Conservation (phyloP, 2,797 vertebrate genomes). For the Myotis daubentonii region DNA sequence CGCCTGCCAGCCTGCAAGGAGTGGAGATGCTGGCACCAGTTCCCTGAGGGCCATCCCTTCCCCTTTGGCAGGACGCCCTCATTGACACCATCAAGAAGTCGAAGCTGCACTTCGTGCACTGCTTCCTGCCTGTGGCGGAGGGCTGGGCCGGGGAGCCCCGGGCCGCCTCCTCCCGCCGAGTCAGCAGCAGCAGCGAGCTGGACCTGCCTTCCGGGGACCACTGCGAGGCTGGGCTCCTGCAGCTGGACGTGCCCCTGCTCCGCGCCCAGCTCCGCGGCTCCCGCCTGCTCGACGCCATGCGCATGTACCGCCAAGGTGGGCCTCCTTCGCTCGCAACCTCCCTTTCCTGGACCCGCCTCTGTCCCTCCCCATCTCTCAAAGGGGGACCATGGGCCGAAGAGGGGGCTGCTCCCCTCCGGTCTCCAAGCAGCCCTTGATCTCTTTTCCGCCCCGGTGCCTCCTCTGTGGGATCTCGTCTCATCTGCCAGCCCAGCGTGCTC, state of each 20-base stretch:
- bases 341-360: not conserved
- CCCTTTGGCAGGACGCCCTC: conserved; percentile 90
- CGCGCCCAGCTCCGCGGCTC: conserved; percentile 95
- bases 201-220: conserved; percentile 90
- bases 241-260: conserved; percentile 93
- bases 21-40: not conserved
- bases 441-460: not conserved
- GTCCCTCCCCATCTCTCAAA: not conserved
- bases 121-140: conserved; percentile 93
- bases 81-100: conserved; percentile 97
- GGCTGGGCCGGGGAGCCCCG: conserved; percentile 85
- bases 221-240: conserved; percentile 94
- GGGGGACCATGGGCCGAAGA: not conserved
- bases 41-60: not conserved
- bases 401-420: not conserved
- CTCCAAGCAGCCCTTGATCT: not conserved
- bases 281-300: conserved; percentile 94
- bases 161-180: conserved; percentile 87
- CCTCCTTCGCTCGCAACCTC: not conserved
- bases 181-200: conserved; percentile 88
- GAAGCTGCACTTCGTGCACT: conserved; percentile 96
- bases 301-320: conserved; percentile 98
- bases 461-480: not conserved
- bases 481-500: not conserved
- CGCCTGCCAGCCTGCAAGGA: not conserved